Evolutionary conservation across 2,113 vertebrate species (phyloP), one percentile per base, ranked within the genome.

Genomic region (Nycticebus coucang): DNA sequence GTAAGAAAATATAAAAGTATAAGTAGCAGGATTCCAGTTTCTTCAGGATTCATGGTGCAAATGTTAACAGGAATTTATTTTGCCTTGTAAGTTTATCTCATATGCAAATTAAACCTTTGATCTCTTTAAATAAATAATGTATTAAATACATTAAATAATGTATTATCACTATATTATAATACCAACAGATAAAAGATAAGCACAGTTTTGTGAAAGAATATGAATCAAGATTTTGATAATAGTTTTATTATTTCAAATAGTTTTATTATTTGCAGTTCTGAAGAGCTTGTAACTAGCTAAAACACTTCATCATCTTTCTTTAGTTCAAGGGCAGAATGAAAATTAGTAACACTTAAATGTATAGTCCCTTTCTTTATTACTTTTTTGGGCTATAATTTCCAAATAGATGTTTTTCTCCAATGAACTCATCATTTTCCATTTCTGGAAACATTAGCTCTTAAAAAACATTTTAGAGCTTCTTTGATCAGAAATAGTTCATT

Each of bases 61-160:
- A 99, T 99, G 98, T 98, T 99, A 96, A 99, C 99, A 19, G 99
- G 99, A 89, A 99, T 99, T 98, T 99, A 99, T 98, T 99, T 99
- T 93, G 99, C 99, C 24, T 99, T 99, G 99, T 99, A 98, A 99
- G 99, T 99, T 93, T 94, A 80, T 37, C 59, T 79, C 41, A 77
- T 72, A 64, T 91, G 82, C 72, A 80, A 81, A 89, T n/a, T 66
- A 80, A 69, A 91, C 6, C 55, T 82, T 95, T 92, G 10, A 62
- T 94, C 26, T 91, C 41, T 41, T 41, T 41, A 41, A 41, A 41
- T 41, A 41, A 41, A 41, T 41, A 41, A 41, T 41, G 41, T 41
- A 41, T 41, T 41, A 41, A 41, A 41, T 41, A 5, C 41, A 41
- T 41, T n/a, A n/a, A n/a, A n/a, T n/a, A 77, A 80, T 87, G 80